Evolutionary conservation across 2,113 vertebrate species (phyloP).

Genomic region (Syngnathus scovelli): DNA sequence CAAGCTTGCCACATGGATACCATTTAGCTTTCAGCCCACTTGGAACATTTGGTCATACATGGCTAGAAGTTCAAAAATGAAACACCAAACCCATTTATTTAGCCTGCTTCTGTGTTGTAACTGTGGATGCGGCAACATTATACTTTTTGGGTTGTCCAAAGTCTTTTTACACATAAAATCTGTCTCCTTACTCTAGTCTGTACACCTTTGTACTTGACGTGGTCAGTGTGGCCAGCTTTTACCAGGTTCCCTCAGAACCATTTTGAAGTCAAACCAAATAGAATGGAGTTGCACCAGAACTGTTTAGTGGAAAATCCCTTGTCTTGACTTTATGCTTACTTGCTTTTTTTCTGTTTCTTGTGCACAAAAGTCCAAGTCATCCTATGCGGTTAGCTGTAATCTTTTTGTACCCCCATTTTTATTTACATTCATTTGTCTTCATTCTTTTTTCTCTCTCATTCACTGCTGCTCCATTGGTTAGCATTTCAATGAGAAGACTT

Average conservation of each 20-base stretch:
- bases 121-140: not conserved
- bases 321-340: not conserved
- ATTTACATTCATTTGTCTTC: slow-evolving; percentile 33
- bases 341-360: not conserved
- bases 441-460: slow-evolving; percentile 36
- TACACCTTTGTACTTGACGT: not conserved
- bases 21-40: not conserved
- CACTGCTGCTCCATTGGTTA: slow-evolving; percentile 67
- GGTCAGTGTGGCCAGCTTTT: not conserved
- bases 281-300: not conserved
- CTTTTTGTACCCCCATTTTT: slow-evolving; percentile 15
- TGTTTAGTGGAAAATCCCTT: not conserved
- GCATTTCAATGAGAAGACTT: slow-evolving; percentile 81
- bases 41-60: not conserved
- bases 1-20: not conserved
- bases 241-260: not conserved
- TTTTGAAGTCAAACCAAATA: not conserved
- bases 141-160: not conserved
- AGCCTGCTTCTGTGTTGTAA: not conserved
- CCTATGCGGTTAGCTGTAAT: not conserved
- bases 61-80: not conserved
- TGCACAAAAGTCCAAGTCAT: not conserved
- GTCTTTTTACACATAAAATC: not conserved
- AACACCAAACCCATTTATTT: not conserved
- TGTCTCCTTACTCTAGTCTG: not conserved